These are phyloP conservation scores for Tenthredo notha DNA, from an alignment of 2,888 invertebrate genomes.

Conservation along the genomic window DNA sequence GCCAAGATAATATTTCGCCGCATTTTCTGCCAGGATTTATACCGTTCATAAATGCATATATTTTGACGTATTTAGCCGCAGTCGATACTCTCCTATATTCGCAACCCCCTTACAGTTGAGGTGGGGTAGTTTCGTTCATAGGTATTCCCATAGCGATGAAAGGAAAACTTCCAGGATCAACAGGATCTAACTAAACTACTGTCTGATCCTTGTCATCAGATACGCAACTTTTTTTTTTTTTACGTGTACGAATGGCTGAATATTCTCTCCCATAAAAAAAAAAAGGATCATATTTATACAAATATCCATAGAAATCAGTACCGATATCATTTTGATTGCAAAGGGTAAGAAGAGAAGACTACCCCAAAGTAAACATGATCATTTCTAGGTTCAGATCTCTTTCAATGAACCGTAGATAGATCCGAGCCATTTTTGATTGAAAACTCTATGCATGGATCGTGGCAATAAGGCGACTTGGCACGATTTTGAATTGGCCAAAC, in stretches of 20 bases:
- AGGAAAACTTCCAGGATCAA: neutral
- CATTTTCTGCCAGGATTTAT: constrained; percentile 20
- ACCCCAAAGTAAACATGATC: neutral
- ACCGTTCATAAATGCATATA: constrained; percentile 24
- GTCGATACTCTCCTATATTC: neutral
- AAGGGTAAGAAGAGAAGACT: neutral
- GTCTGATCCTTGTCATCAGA: neutral
- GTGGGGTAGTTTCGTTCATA: neutral
- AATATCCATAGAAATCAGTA: neutral
- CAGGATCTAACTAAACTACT: neutral
- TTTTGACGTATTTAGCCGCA: constrained; percentile 9
- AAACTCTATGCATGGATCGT: neutral
- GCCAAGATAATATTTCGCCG: constrained; percentile 12
- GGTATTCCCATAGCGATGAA: neutral
- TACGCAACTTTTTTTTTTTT: neutral
- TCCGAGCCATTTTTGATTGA: constrained; percentile 1
- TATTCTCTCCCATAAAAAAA: neutral
- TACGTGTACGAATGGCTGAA: neutral
- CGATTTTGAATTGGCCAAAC: neutral
- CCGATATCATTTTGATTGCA: neutral
- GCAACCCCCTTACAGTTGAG: neutral
- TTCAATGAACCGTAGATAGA: neutral
- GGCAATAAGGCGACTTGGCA: neutral
- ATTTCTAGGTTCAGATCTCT: neutral
- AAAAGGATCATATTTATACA: no score